Conservation (phyloP, 2,113 vertebrate genomes). For the Campylorhamphus procurvoides region DNA sequence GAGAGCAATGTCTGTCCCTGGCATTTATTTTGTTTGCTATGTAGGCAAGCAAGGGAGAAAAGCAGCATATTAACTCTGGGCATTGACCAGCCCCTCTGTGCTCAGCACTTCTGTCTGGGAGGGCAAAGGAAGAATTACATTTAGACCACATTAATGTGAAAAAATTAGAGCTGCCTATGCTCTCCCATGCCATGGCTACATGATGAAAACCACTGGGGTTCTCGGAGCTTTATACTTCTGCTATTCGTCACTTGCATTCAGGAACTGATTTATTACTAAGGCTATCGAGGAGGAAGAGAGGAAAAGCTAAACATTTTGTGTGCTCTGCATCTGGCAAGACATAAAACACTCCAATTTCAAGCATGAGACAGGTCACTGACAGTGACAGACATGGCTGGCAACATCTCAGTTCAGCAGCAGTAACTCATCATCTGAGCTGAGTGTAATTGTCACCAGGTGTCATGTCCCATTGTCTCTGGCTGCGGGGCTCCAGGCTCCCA, state of each 20-base stretch:
- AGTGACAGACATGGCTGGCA: constrained; percentile 37
- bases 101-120: neutral
- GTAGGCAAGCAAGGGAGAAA: neutral
- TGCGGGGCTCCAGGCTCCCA: neutral
- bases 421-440: neutral
- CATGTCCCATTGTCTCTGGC: neutral
- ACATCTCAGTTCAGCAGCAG: constrained; percentile 43
- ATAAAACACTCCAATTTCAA: constrained; percentile 41
- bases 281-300: neutral
- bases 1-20: neutral
- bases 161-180: neutral
- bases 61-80: neutral
- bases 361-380: constrained; percentile 39
- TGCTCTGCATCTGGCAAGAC: constrained; percentile 29
- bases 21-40: neutral
- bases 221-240: neutral
- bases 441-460: constrained; percentile 32
- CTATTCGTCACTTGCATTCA: constrained; percentile 24
- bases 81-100: neutral
- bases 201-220: neutral
- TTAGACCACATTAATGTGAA: neutral
- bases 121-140: neutral
- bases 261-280: constrained; percentile 55
- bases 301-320: constrained; percentile 16
- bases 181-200: neutral